Evolutionary conservation across 1,140 invertebrate species (phyloP).

Genomic region (Notospermus geniculatus): DNA sequence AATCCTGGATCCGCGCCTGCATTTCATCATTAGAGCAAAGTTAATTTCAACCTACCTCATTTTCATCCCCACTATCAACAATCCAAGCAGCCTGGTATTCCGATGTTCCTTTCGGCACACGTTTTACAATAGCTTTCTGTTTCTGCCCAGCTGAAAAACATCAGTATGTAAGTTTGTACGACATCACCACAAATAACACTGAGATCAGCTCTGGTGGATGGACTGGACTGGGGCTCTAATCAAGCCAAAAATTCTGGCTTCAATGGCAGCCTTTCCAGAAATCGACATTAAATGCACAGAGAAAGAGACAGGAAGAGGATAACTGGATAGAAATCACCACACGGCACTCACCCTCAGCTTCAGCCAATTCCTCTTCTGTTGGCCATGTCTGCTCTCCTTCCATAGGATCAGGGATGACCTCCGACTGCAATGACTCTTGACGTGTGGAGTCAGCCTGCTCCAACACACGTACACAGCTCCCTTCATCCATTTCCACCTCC

Average conservation of each 20-base stretch:
- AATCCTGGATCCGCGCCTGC: too few relatives aligned
- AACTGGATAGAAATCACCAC: too few relatives aligned
- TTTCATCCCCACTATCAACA: constrained; percentile 62
- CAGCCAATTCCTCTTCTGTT: constrained; percentile 82
- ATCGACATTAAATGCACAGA: too few relatives aligned
- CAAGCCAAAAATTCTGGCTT: too few relatives aligned
- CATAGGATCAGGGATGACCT: constrained; percentile 85
- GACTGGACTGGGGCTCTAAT: too few relatives aligned
- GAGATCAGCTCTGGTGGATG: too few relatives aligned
- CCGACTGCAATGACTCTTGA: constrained; percentile 71
- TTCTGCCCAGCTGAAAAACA: constrained; percentile 40
- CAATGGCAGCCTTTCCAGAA: too few relatives aligned
- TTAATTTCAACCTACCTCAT: constrained; percentile 24
- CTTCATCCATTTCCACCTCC: constrained; percentile 47
- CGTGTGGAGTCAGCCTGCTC: constrained; percentile 66
- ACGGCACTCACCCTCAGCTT: constrained; percentile 61
- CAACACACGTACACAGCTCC: constrained; percentile 57
- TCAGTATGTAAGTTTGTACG: constrained; percentile 13
- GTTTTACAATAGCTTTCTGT: constrained; percentile 67
- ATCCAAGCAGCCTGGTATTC: constrained; percentile 98
- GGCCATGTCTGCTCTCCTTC: constrained; percentile 96
- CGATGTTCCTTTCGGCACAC: constrained; percentile 89
- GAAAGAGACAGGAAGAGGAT: too few relatives aligned
- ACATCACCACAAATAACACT: too few relatives aligned
- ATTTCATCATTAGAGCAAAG: neutral